Conservation (phyloP, 2,113 vertebrate species). For the Ptilonorhynchus violaceus region DNA sequence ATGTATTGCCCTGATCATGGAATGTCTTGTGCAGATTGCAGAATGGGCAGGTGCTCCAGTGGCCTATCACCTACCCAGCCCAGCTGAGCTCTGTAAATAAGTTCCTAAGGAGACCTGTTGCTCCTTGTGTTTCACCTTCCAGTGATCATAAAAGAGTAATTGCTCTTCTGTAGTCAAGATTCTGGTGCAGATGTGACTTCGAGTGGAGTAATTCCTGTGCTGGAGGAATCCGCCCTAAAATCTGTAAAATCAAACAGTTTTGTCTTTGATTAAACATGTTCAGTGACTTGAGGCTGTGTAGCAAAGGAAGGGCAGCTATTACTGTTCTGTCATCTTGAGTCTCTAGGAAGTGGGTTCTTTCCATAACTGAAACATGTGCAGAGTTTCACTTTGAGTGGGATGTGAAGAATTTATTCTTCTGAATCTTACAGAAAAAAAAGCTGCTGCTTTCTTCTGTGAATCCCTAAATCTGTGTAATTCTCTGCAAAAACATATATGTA, state of each 20-base stretch:
- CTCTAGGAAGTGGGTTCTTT: conserved; percentile 35
- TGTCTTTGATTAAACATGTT: not conserved
- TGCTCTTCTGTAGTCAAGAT: not conserved
- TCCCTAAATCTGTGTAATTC: not conserved
- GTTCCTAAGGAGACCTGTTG: not conserved
- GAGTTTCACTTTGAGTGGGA: conserved; percentile 46
- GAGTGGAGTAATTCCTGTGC: not conserved
- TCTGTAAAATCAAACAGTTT: not conserved
- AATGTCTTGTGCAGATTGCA: not conserved
- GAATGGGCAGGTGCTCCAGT: not conserved
- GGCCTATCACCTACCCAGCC: not conserved
- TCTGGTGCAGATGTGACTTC: not conserved
- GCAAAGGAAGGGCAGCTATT: not conserved
- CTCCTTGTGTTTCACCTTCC: not conserved
- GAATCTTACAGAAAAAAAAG: not conserved
- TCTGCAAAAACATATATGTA: not conserved
- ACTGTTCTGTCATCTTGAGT: not conserved
- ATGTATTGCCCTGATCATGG: not conserved
- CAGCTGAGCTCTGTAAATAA: not conserved
- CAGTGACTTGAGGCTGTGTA: not conserved
- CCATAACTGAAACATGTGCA: not conserved
- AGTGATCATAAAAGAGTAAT: not conserved
- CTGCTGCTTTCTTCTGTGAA: not conserved
- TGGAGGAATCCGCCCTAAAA: not conserved
- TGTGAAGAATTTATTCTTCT: not conserved